These are phyloP conservation scores for Psittacula derbiana DNA, from an alignment of 2,797 vertebrate species.

Conservation along the genomic window DNA sequence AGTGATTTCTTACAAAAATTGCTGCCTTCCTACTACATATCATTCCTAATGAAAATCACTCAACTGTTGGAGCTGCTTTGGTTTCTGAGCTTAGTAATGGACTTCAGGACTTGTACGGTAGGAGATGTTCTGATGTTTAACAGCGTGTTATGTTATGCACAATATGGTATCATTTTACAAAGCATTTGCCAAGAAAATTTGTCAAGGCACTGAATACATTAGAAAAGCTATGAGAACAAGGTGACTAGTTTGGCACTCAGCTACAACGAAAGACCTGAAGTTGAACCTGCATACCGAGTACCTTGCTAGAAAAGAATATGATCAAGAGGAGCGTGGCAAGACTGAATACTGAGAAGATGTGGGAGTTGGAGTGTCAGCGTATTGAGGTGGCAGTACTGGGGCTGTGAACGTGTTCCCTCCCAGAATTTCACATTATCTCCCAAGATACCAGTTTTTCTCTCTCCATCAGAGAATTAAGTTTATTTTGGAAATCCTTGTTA, in stretches of 20 bases:
- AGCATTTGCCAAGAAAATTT: background rate
- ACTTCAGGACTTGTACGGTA: background rate
- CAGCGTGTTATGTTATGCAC: background rate
- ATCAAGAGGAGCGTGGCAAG: background rate
- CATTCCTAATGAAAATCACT: rapidly evolving
- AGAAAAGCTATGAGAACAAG: background rate
- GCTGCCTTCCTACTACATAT: background rate
- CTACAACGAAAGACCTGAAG: background rate
- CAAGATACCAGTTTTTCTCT: background rate
- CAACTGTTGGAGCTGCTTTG: background rate
- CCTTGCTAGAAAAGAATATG: background rate
- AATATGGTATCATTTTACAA: background rate
- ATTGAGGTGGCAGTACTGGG: background rate
- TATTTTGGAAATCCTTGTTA: background rate
- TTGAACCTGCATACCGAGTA: background rate
- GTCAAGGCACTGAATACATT: background rate
- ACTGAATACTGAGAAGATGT: background rate
- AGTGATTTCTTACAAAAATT: background rate
- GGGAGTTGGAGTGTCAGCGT: background rate
- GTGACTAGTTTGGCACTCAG: background rate
- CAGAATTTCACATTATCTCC: background rate
- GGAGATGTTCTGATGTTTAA: background rate
- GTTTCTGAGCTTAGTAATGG: background rate
- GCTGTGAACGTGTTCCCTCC: background rate
- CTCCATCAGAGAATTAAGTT: background rate